Conservation (phyloP, 2,888 invertebrate species). For the Heliconius aoede region DNA sequence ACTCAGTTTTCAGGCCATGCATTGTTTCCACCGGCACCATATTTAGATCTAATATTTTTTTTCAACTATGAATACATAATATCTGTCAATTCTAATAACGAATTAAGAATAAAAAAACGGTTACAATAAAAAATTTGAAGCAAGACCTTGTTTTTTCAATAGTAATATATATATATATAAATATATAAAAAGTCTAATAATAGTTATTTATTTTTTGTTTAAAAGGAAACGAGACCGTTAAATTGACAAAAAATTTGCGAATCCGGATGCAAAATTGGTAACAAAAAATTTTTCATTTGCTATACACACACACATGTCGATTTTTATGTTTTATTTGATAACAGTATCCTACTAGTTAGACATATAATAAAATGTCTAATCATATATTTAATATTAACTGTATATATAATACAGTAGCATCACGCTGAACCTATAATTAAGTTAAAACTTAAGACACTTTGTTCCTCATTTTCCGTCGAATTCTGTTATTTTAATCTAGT, state of each 20-base stretch:
- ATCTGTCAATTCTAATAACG: not conserved
- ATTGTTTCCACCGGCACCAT: slow-evolving; percentile 59
- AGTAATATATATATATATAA: too few relatives aligned
- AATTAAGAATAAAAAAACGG: not conserved
- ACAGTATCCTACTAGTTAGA: not conserved
- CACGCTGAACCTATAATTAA: too few relatives aligned
- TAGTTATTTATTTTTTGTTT: slow-evolving; percentile 15
- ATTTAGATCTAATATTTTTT: slow-evolving; percentile 35
- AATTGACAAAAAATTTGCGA: slow-evolving; percentile 49
- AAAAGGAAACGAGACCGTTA: slow-evolving; percentile 46
- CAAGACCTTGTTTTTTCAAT: not conserved
- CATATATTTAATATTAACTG: not conserved
- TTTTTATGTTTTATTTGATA: slow-evolving; percentile 36
- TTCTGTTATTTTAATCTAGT: not conserved
- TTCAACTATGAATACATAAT: slow-evolving; percentile 46
- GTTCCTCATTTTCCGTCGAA: too few relatives aligned
- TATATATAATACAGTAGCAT: too few relatives aligned
- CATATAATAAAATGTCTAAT: not conserved
- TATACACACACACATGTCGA: slow-evolving; percentile 47
- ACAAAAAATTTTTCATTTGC: slow-evolving; percentile 38
- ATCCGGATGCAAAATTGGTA: slow-evolving; percentile 44
- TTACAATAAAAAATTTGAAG: not conserved
- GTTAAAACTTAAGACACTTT: not conserved
- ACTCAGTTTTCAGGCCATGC: slow-evolving; percentile 57
- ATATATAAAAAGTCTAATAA: not conserved